Conservation (phyloP, 2,113 vertebrate genomes). For the Capreolus pygargus region DNA sequence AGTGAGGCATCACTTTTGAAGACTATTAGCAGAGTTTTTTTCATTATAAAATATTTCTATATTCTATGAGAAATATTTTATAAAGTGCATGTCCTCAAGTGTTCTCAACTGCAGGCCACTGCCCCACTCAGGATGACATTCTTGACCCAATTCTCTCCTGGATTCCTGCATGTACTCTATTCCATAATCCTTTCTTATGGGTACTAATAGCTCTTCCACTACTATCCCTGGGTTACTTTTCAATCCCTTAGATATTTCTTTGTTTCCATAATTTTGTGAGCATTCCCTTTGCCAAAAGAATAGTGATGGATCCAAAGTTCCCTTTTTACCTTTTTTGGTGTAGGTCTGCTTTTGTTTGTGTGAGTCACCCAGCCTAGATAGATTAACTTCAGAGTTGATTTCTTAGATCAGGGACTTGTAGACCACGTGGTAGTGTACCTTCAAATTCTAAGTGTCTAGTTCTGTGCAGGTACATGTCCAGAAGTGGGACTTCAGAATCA, state of each 20-base stretch:
- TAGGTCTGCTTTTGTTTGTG: neutral
- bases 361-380: neutral
- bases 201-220: neutral
- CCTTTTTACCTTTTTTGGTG: neutral
- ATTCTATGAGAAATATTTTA: neutral
- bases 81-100: neutral
- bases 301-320: neutral
- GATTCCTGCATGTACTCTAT: neutral
- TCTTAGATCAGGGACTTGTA: neutral
- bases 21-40: neutral
- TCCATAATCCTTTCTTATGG: neutral
- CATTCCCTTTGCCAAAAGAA: neutral
- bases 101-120: neutral
- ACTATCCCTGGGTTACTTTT: neutral
- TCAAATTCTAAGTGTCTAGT: neutral
- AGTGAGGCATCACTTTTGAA: neutral
- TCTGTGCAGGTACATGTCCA: neutral
- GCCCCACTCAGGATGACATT: neutral
- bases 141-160: neutral
- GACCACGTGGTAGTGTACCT: neutral
- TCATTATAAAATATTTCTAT: neutral
- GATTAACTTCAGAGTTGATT: neutral
- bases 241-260: neutral
- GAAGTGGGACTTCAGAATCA: neutral
- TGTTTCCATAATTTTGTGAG: neutral